These are phyloP conservation scores for Scartelaos histophorus DNA, from an alignment of 2,113 vertebrate species.

Conservation along the genomic window DNA sequence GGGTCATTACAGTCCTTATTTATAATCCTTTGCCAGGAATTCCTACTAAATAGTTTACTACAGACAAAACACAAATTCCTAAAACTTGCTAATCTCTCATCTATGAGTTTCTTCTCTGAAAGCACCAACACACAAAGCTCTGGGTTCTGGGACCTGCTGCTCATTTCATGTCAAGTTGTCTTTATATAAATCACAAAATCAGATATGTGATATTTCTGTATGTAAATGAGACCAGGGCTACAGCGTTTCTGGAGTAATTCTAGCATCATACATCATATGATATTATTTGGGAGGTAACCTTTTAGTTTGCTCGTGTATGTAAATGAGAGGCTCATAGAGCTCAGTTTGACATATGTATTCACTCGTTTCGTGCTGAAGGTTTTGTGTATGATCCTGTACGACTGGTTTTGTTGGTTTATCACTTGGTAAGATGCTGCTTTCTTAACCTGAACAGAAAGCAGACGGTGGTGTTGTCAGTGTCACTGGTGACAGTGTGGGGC, in stretches of 20 bases:
- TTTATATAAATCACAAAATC: too few species aligned
- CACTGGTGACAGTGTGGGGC: conserved; percentile 9
- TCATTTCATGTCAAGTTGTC: too few species aligned
- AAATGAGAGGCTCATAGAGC: too few species aligned
- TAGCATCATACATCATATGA: not conserved
- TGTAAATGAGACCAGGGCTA: not conserved
- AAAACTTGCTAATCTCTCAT: too few species aligned
- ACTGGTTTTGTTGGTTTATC: conserved; percentile 23
- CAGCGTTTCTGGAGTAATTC: not conserved
- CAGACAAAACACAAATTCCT: too few species aligned
- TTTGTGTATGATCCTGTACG: conserved; percentile 9
- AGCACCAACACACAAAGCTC: too few species aligned
- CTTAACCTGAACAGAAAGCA: conserved; percentile 10
- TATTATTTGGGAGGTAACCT: not conserved
- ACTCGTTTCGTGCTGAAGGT: not conserved
- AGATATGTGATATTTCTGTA: too few species aligned
- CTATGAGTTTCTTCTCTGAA: too few species aligned
- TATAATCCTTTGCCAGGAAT: too few species aligned
- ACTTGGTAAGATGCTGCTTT: conserved; percentile 8
- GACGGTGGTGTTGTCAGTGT: conserved; percentile 1
- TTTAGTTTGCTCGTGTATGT: not conserved
- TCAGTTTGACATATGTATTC: not conserved
- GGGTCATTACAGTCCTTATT: not conserved
- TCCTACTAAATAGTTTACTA: too few species aligned
- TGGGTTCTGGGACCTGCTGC: too few species aligned